Evolutionary conservation across 2,888 invertebrate genomes (phyloP).

Genomic region (Lampropteryx suffumata): DNA sequence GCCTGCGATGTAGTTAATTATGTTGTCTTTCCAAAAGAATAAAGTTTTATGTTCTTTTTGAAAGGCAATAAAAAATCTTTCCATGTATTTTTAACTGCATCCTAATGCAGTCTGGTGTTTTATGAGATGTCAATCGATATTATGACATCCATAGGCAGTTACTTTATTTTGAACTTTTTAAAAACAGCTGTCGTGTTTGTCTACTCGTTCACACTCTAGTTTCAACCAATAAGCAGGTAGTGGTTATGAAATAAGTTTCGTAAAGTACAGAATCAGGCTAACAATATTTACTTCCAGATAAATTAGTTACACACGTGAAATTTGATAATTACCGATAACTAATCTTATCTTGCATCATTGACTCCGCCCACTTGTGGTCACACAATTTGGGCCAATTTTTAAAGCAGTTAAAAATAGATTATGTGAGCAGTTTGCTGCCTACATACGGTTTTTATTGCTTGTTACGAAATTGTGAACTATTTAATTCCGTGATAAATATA

Average conservation of each 20-base stretch:
- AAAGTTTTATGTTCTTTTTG: constrained; percentile 63
- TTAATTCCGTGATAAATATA: neutral
- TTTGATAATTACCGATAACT: constrained; percentile 73
- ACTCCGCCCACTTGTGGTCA: constrained; percentile 56
- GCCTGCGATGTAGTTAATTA: constrained; percentile 54
- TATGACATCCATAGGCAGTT: constrained; percentile 1
- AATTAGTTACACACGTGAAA: constrained; percentile 66
- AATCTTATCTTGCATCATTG: constrained; percentile 71
- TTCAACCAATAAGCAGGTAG: constrained; percentile 39
- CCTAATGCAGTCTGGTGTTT: constrained; percentile 55
- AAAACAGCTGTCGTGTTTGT: too few relatives aligned
- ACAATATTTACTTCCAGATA: constrained; percentile 76
- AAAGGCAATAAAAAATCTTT: constrained; percentile 71
- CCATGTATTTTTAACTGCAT: constrained; percentile 60
- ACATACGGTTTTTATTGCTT: constrained; percentile 13
- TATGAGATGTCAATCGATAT: constrained; percentile 21
- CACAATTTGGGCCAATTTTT: constrained; percentile 32
- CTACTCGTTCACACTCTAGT: constrained; percentile 45
- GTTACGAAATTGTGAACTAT: neutral
- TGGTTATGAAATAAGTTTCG: constrained; percentile 62
- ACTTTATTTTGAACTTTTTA: constrained; percentile 35
- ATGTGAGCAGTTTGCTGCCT: constrained; percentile 13
- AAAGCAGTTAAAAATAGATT: constrained; percentile 30
- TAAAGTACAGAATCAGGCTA: constrained; percentile 61
- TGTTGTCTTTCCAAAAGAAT: constrained; percentile 58